Conservation (phyloP, 2,888 invertebrate genomes). For the Ypsolopha sequella region DNA sequence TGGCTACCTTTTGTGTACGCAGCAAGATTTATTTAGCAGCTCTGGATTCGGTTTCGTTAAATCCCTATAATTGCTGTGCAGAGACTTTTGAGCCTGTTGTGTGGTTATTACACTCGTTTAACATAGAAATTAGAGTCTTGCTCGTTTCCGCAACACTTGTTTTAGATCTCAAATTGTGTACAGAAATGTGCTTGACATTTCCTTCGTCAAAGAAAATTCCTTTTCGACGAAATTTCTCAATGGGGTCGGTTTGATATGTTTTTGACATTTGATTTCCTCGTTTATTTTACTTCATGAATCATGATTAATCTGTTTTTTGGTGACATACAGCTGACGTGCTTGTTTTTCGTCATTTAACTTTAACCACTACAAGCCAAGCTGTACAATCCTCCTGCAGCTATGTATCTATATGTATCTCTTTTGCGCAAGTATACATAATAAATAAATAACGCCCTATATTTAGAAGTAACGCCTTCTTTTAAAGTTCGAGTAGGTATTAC, state of each 20-base stretch:
- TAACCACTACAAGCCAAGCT: too few species aligned
- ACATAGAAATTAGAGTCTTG: slow-evolving; percentile 1
- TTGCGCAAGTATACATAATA: not conserved
- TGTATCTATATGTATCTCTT: not conserved
- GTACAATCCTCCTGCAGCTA: too few species aligned
- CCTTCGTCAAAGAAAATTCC: slow-evolving; percentile 6
- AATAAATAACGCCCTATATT: not conserved
- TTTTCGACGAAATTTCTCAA: slow-evolving; percentile 1
- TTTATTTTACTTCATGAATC: not conserved
- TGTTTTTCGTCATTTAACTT: too few species aligned
- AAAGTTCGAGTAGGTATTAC: too few species aligned
- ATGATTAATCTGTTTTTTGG: not conserved
- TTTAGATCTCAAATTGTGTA: slow-evolving; percentile 7
- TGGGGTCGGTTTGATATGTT: not conserved
- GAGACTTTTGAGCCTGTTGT: not conserved
- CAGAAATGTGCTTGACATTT: slow-evolving; percentile 6
- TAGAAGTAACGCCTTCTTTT: not conserved
- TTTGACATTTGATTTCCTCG: not conserved
- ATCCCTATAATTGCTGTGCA: not conserved
- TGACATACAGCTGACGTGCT: not conserved
- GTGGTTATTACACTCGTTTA: not conserved
- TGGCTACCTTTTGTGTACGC: not conserved
- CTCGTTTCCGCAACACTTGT: slow-evolving; percentile 3
- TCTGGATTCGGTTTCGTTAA: not conserved
- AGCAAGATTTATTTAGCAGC: not conserved